Conservation (phyloP, 2,113 vertebrate genomes). For the Fulica atra region DNA sequence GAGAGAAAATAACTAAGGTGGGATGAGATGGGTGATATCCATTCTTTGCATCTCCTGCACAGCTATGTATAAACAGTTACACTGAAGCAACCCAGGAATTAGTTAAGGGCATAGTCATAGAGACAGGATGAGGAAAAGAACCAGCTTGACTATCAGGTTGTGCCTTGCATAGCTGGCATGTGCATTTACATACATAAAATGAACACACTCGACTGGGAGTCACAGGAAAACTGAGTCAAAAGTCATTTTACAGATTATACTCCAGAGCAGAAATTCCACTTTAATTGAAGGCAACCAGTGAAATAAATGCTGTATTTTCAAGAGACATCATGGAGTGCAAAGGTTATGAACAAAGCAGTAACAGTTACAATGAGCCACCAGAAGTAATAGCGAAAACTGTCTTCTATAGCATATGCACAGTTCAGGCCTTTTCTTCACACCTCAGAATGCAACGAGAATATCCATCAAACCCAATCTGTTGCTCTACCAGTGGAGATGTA, state of each 20-base stretch:
- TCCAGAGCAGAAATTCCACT: conserved; percentile 31
- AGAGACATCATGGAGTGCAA: conserved; percentile 69
- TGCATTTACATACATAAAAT: background rate
- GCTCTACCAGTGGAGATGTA: conserved; percentile 60
- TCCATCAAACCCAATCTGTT: conserved; percentile 78
- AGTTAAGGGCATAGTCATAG: background rate
- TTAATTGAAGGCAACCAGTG: conserved; percentile 53
- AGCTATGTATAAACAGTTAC: background rate
- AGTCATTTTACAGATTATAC: conserved; percentile 47
- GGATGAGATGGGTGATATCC: background rate
- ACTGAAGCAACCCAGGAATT: background rate
- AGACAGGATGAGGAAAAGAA: background rate
- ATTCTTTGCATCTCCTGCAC: background rate
- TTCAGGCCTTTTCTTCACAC: conserved; percentile 78
- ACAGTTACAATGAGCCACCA: conserved; percentile 73
- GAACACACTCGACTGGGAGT: background rate
- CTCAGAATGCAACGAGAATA: conserved; percentile 73
- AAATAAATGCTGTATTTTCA: conserved; percentile 56
- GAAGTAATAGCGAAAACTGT: conserved; percentile 75
- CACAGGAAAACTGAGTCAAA: conserved; percentile 22
- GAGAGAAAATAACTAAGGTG: background rate
- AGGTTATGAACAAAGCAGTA: conserved; percentile 72
- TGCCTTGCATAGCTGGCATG: background rate
- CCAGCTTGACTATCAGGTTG: background rate
- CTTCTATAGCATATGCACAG: conserved; percentile 75